Percentiles rank a stretch among this genome's conserved stretches.
phyloP scores from a whole-genome alignment of 2,113 vertebrate genomes.

The Eonycteris spelaea region DNA sequence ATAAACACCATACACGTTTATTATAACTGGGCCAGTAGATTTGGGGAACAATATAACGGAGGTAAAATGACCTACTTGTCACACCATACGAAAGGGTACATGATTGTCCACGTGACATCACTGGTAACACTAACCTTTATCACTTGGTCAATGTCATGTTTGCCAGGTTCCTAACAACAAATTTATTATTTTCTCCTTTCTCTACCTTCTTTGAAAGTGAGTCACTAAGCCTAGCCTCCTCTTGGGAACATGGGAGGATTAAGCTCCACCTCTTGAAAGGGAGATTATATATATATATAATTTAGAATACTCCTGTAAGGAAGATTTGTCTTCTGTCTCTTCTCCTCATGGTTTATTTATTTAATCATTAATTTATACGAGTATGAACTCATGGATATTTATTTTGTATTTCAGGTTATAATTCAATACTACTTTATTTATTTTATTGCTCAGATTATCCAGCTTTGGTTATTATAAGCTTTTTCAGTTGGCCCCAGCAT shows the following conservation, averaged over 20 bases:
- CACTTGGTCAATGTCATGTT: not conserved
- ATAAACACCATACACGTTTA: no score
- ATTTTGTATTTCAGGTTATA: not conserved
- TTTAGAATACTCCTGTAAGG: not conserved
- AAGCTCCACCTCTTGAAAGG: not conserved
- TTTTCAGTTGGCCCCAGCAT: not conserved
- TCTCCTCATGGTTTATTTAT: not conserved
- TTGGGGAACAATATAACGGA: not conserved
- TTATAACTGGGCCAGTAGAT: no score
- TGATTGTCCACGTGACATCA: not conserved
- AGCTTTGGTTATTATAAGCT: not conserved
- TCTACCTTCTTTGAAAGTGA: not conserved
- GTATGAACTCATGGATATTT: not conserved
- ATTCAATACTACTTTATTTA: not conserved
- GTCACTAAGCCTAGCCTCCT: not conserved
- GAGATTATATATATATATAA: not conserved
- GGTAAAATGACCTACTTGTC: not conserved
- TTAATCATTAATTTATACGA: not conserved
- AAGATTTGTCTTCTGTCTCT: not conserved
- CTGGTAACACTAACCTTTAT: not conserved
- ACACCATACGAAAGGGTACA: not conserved
- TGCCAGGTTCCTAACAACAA: not conserved
- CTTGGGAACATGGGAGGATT: not conserved
- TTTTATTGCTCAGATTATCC: not conserved
- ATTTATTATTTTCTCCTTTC: not conserved